Percentiles rank a stretch among this genome's conserved stretches.
phyloP scores from a whole-genome alignment of 2,797 vertebrate species.

The Fringilla coelebs region DNA sequence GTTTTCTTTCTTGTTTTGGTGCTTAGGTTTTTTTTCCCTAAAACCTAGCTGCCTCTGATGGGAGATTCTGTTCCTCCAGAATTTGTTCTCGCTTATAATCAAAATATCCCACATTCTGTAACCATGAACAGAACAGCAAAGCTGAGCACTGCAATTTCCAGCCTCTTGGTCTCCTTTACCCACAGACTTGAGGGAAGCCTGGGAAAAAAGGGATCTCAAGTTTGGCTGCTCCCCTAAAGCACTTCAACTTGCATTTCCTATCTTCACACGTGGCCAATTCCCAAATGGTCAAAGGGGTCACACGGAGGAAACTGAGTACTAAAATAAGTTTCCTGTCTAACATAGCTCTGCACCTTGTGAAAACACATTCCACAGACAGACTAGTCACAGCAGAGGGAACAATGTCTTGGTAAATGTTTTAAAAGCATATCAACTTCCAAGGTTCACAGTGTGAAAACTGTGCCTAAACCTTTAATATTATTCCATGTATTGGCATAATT shows the following conservation, averaged over 20 bases:
- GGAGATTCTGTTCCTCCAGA: neutral
- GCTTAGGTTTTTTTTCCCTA: fast-evolving
- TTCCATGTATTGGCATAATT: neutral
- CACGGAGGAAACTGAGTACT: neutral
- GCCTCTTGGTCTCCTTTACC: fast-evolving
- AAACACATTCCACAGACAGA: neutral
- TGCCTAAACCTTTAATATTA: neutral
- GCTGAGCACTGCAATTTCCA: neutral
- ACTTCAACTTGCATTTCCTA: neutral
- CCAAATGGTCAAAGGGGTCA: neutral
- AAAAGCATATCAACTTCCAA: neutral
- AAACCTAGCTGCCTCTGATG: neutral
- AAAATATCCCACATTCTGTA: neutral
- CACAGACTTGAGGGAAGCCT: neutral
- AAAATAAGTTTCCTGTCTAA: neutral
- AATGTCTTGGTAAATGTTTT: neutral
- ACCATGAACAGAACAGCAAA: neutral
- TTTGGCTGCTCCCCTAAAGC: neutral
- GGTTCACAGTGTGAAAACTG: neutral
- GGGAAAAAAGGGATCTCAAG: neutral
- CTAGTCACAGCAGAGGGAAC: neutral
- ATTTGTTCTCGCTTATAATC: neutral
- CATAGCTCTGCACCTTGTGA: neutral
- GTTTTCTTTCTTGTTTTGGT: neutral
- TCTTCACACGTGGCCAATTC: neutral